A percentile compares a stretch with the other conserved stretches of the same genome.
These are phyloP conservation scores for Villa cingulata DNA, from an alignment of 2,888 invertebrate genomes.

Conservation along the genomic window DNA sequence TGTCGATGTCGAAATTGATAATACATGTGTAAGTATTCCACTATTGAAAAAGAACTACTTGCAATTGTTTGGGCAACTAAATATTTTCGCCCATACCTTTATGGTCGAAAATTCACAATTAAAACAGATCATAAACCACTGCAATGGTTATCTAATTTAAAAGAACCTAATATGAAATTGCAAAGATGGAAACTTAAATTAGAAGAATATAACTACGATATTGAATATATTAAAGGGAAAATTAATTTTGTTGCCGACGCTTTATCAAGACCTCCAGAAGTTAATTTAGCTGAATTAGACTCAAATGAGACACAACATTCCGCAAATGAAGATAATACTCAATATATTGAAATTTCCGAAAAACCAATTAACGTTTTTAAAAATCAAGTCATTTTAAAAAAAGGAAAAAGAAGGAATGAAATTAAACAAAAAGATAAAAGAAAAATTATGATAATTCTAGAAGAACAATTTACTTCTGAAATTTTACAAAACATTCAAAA, in stretches of 20 bases:
- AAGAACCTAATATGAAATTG: neutral
- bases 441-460: neutral
- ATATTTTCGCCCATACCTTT: constrained; percentile 19
- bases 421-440: neutral
- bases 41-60: constrained; percentile 24
- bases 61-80: constrained; percentile 23
- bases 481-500: neutral
- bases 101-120: neutral
- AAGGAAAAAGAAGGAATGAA: neutral
- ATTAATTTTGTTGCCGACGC: neutral
- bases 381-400: neutral
- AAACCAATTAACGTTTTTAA: neutral
- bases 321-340: neutral
- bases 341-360: neutral
- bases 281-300: neutral
- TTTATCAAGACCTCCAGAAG: neutral
- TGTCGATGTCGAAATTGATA: no score
- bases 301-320: neutral
- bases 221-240: neutral
- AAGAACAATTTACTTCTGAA: neutral
- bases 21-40: constrained; percentile 17
- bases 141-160: neutral
- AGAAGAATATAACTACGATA: neutral
- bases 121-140: neutral
- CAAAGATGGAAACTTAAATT: neutral